phyloP scores from a whole-genome alignment of 2,888 invertebrate genomes.

The Stenodera caucasica region DNA sequence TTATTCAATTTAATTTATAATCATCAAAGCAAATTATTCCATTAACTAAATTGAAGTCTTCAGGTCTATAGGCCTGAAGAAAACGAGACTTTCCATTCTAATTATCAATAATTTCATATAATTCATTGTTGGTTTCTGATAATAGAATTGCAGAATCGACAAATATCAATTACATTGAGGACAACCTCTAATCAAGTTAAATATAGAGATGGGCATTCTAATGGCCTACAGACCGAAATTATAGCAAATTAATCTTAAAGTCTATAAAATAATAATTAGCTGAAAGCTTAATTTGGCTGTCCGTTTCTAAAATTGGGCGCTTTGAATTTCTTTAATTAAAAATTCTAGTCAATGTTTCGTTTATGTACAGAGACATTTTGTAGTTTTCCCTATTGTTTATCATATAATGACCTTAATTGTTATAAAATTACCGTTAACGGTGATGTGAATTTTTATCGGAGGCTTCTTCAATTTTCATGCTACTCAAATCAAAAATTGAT shows the following conservation, averaged over 20 bases:
- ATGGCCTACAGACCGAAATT: background rate
- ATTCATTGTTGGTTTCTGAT: background rate
- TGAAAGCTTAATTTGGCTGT: background rate
- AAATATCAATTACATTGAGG: constrained; percentile 11
- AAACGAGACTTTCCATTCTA: background rate
- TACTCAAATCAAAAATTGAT: no score
- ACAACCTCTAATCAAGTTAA: constrained; percentile 2
- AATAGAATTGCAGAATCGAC: constrained; percentile 3
- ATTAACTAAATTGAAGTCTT: background rate
- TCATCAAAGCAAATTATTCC: no score
- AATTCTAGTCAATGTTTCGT: background rate
- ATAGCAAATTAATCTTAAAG: background rate
- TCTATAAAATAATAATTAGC: background rate
- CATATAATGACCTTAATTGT: constrained; percentile 5
- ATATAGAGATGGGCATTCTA: background rate
- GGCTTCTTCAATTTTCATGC: no score
- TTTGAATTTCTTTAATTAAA: no score
- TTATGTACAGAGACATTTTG: background rate
- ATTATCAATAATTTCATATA: background rate
- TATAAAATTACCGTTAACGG: background rate
- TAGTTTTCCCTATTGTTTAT: background rate
- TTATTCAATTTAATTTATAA: background rate
- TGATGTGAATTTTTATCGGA: background rate
- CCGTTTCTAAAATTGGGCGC: background rate
- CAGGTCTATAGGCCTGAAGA: background rate